phyloP scores from a whole-genome alignment of 2,888 invertebrate species.

The Drosophila helvetica region DNA sequence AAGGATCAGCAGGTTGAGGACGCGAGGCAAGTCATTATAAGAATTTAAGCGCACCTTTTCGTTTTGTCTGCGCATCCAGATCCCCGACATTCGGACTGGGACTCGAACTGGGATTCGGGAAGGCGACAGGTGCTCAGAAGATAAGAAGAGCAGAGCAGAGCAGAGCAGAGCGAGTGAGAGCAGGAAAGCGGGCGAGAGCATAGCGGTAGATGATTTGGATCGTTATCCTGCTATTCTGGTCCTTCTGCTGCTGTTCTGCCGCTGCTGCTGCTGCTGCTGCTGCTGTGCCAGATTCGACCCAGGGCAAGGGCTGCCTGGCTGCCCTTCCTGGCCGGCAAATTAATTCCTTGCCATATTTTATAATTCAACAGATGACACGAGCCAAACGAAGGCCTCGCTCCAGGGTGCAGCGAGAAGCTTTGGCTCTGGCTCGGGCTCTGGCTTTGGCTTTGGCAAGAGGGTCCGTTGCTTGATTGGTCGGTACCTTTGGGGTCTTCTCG shows the following conservation, averaged over 20 bases:
- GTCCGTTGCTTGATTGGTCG: constrained; percentile 40
- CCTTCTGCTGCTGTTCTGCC: constrained; percentile 32
- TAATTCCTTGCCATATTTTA: constrained; percentile 81
- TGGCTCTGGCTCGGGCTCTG: background rate
- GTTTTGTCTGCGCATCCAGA: constrained; percentile 60
- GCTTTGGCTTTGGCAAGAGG: constrained; percentile 40
- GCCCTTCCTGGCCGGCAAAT: constrained; percentile 59
- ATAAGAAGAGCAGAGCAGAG: constrained; percentile 29
- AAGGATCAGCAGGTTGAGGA: constrained; percentile 37
- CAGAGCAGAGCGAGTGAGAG: constrained; percentile 33
- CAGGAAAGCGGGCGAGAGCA: constrained; percentile 30
- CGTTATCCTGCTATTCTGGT: constrained; percentile 65
- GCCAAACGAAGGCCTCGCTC: constrained; percentile 54
- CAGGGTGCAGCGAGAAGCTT: constrained; percentile 35
- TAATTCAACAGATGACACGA: constrained; percentile 81
- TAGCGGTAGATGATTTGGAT: constrained; percentile 72
- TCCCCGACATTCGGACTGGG: constrained; percentile 22
- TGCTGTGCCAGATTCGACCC: constrained; percentile 72
- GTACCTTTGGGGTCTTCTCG: constrained; percentile 34
- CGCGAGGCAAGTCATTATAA: constrained; percentile 73
- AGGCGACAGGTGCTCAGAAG: constrained; percentile 69
- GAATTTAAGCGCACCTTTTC: constrained; percentile 80
- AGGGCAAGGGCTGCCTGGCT: constrained; percentile 56
- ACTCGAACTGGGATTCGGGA: constrained; percentile 16
- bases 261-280: constrained; percentile 57